Evolutionary conservation across 2,113 vertebrate species (phyloP).

Genomic region (Hyla sarda): DNA sequence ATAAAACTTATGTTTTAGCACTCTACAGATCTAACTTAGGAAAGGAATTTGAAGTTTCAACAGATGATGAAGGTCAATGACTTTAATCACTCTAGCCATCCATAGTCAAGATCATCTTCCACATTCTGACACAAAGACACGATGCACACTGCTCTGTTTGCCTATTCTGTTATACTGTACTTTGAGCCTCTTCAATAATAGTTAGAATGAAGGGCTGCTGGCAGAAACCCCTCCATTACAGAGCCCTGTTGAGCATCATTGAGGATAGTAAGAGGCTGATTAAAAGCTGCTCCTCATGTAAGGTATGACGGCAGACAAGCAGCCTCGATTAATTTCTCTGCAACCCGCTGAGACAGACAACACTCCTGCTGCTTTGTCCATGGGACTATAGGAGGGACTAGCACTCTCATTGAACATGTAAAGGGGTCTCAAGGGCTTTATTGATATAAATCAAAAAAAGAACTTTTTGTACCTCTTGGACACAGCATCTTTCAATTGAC

Average conservation of each 20-base stretch:
- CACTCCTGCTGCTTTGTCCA: constrained; percentile 52
- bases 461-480: constrained; percentile 36
- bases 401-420: constrained; percentile 43
- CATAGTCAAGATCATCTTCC: background rate
- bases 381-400: constrained; percentile 45
- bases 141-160: background rate
- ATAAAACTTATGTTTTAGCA: background rate
- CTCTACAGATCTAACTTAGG: background rate
- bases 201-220: constrained; percentile 27
- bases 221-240: constrained; percentile 46
- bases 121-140: background rate
- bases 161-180: background rate
- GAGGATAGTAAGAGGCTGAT: constrained; percentile 51
- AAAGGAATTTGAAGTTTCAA: background rate
- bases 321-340: constrained; percentile 48
- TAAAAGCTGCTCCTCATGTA: constrained; percentile 51
- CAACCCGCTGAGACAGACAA: constrained; percentile 50
- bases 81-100: background rate
- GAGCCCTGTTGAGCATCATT: constrained; percentile 48
- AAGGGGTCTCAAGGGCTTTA: constrained; percentile 51
- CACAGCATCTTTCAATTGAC: constrained; percentile 47
- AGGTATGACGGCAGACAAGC: constrained; percentile 57
- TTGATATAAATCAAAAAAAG: constrained; percentile 54
- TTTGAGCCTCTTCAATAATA: constrained; percentile 41
- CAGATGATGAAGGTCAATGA: background rate